Base-by-base conservation (phyloP, 2,113 vertebrate species). In the Gopherus flavomarginatus region DNA sequence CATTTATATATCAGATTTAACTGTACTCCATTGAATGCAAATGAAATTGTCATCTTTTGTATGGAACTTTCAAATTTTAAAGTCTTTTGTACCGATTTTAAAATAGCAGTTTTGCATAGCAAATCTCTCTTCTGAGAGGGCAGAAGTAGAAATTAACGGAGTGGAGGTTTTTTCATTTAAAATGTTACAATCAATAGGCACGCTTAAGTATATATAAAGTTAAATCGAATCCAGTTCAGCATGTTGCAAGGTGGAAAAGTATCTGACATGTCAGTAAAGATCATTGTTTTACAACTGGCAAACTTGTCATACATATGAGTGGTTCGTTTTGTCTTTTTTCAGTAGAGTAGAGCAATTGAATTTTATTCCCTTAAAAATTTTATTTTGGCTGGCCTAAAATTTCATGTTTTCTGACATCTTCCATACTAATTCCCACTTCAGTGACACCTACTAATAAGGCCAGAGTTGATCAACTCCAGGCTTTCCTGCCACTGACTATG, bases 401-500 rank as follows among this genome's bases (percentile, higher is more conserved):
- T 92, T 75, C 3, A 49, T 65, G 35, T 86, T 86, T 92, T 94
- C 91, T 91, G 93, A 86, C 81, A 92, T 59, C 44, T 94, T 93
- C 59, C 29, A 5, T 80, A 59, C 87, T 94, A 95, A 88, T 93
- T 90, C 81, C 94, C 53, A 78, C 57, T 14, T 80, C 42, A 72
- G 62, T 92, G 82, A 88, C 83, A 96, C 95, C 83, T 98, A 50
- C 65, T 96, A 95, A 56, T 93, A 95, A 90, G 56, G 65, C 84
- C 92, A 84, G 81, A 96, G 83, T 88, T 97, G 87, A 96, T 93
- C 92, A 57, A 83, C 87, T 93, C 62, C 85, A 92, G 65, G 87
- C 84, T 94, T 97, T 95, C 81, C 81, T 92, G 72, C 79, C 69
- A 42, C 83, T 94, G 75, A 93, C 90, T 86, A 52, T 77, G 86